Evolutionary conservation across 2,888 invertebrate species (phyloP).

Genomic region (Volucella zonaria): DNA sequence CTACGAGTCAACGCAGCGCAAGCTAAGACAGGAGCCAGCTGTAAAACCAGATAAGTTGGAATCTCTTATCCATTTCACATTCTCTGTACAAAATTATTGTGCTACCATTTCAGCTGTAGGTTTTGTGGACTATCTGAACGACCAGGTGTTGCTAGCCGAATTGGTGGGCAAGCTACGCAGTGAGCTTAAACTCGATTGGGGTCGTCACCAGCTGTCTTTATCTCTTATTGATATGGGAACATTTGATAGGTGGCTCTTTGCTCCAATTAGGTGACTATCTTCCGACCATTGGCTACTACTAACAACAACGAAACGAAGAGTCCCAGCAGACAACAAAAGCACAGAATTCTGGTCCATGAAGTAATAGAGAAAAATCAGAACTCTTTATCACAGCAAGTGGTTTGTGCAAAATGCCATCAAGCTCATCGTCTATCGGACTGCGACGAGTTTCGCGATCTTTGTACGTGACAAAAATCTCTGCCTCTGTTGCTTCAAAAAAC

Average conservation of each 20-base stretch:
- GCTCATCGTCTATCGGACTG: conserved; percentile 28
- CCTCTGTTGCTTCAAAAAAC: too few species aligned
- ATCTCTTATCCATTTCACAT: conserved; percentile 31
- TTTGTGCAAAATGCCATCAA: conserved; percentile 19
- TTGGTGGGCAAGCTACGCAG: conserved; percentile 46
- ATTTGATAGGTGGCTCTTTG: too few species aligned
- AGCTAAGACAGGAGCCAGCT: too few species aligned
- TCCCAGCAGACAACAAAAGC: neutral
- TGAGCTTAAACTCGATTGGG: conserved; percentile 53
- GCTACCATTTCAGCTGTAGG: conserved; percentile 43
- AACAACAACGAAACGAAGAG: too few species aligned
- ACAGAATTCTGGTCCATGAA: neutral
- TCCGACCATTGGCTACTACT: too few species aligned
- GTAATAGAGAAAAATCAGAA: neutral
- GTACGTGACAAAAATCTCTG: too few species aligned
- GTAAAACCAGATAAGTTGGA: conserved; percentile 42
- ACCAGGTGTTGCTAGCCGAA: conserved; percentile 52
- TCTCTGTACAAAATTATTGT: conserved; percentile 55
- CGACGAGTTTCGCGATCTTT: too few species aligned
- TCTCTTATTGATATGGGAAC: neutral
- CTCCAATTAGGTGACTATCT: too few species aligned
- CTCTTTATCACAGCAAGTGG: neutral
- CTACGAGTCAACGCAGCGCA: too few species aligned
- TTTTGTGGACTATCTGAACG: conserved; percentile 34
- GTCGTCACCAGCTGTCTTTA: conserved; percentile 22